Evolutionary conservation across 2,797 vertebrate species (phyloP).

Genomic region (Pipistrellus pipistrellus): DNA sequence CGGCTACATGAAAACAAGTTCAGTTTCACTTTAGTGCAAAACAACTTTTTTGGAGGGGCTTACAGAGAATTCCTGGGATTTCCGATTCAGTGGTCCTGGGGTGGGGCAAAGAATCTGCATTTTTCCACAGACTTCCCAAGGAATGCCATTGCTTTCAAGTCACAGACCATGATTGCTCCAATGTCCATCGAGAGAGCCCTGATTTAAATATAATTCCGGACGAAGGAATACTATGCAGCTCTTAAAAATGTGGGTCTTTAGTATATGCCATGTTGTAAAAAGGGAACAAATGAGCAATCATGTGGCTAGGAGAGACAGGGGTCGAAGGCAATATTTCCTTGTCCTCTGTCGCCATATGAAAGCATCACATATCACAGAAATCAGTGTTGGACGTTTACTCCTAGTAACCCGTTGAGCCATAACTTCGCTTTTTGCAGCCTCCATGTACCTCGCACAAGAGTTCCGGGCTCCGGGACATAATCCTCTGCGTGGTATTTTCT

Average conservation of each 20-base stretch:
- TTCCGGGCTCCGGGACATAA: background rate
- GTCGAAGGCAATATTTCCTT: background rate
- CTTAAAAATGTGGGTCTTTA: background rate
- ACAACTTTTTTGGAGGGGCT: background rate
- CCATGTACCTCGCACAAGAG: background rate
- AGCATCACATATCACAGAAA: background rate
- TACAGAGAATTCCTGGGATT: background rate
- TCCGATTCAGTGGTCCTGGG: background rate
- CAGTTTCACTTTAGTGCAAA: background rate
- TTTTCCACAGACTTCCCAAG: background rate
- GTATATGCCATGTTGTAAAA: background rate
- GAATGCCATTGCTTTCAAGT: background rate
- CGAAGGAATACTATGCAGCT: background rate
- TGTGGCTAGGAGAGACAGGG: background rate
- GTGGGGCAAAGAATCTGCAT: background rate
- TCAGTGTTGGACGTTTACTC: background rate
- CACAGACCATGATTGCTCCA: background rate
- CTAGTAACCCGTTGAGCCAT: background rate
- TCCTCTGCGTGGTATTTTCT: background rate
- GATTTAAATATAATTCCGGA: conserved; percentile 33
- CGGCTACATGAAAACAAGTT: background rate
- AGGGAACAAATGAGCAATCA: background rate
- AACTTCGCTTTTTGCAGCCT: background rate
- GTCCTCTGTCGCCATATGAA: background rate
- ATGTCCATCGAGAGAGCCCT: background rate